Conservation (phyloP, 1,140 invertebrate genomes). For the Oppia nitens region DNA sequence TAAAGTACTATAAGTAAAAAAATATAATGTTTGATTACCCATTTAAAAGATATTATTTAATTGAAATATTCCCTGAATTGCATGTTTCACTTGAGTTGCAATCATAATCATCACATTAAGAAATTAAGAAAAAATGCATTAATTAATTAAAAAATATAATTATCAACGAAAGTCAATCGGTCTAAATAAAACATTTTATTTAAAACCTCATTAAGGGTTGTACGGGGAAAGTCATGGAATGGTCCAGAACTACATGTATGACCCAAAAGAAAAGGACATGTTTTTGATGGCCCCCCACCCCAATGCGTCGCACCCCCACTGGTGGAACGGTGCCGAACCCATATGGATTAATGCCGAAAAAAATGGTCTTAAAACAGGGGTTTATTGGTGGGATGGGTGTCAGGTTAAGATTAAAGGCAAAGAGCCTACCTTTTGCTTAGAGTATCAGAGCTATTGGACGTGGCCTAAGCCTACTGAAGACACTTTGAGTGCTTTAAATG, state of each 20-base stretch:
- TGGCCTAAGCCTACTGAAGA: slow-evolving; percentile 17
- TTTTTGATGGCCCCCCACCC: slow-evolving; percentile 25
- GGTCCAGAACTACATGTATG: slow-evolving; percentile 28
- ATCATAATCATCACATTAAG: too few species aligned
- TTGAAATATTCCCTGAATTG: too few species aligned
- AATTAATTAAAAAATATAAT: too few species aligned
- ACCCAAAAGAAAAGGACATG: slow-evolving; percentile 20
- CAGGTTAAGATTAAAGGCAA: slow-evolving; percentile 24
- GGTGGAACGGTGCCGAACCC: slow-evolving; percentile 27
- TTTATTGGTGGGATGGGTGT: slow-evolving; percentile 29
- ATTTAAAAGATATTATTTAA: too few species aligned
- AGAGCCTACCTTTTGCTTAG: slow-evolving; percentile 22
- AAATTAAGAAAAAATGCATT: too few species aligned
- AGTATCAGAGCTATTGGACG: slow-evolving; percentile 16
- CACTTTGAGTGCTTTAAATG: slow-evolving; percentile 14
- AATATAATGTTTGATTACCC: too few species aligned
- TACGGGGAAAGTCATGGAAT: slow-evolving; percentile 27
- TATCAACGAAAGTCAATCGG: too few species aligned
- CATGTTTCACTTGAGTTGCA: too few species aligned
- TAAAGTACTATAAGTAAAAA: too few species aligned
- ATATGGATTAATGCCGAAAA: slow-evolving; percentile 27
- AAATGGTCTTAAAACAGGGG: slow-evolving; percentile 22
- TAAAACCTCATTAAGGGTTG: slow-evolving; percentile 25
- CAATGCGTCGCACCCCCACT: slow-evolving; percentile 22
- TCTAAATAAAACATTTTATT: too few species aligned